Evolutionary conservation across 2,113 vertebrate species (phyloP).

Genomic region (Hassar affinis): DNA sequence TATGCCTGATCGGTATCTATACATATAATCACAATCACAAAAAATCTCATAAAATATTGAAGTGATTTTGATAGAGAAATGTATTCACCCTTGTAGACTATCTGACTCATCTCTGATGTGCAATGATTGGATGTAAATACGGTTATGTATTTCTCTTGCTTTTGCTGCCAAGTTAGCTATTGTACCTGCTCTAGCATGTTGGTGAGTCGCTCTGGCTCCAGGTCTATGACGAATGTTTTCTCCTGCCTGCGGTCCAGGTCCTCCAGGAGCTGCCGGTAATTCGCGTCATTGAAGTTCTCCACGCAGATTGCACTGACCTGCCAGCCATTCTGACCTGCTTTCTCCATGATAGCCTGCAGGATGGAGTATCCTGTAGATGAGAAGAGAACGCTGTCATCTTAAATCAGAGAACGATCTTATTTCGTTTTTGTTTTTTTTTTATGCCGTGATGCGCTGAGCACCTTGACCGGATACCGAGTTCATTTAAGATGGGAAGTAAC

Average conservation of each 20-base stretch:
- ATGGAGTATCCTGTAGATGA: slow-evolving; percentile 85
- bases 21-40: too few relatives aligned
- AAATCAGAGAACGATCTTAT: not conserved
- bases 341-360: slow-evolving; percentile 99
- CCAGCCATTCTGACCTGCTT: slow-evolving; percentile 97
- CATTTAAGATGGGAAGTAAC: not conserved
- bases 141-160: not conserved
- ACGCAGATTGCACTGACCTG: slow-evolving; percentile 98
- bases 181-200: slow-evolving; percentile 98
- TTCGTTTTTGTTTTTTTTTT: not conserved
- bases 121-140: not conserved
- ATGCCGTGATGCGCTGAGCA: not conserved
- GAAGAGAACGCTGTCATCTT: not conserved
- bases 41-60: not conserved
- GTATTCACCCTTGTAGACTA: not conserved
- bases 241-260: slow-evolving; percentile 96
- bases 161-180: slow-evolving; percentile 49
- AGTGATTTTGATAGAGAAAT: not conserved
- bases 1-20: too few relatives aligned
- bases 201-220: slow-evolving; percentile 94
- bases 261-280: slow-evolving; percentile 92
- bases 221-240: slow-evolving; percentile 98
- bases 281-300: slow-evolving; percentile 97
- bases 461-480: too few relatives aligned
- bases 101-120: not conserved